These are phyloP conservation scores for Botia kubotai DNA, from an alignment of 2,797 vertebrate species.

Conservation along the genomic window DNA sequence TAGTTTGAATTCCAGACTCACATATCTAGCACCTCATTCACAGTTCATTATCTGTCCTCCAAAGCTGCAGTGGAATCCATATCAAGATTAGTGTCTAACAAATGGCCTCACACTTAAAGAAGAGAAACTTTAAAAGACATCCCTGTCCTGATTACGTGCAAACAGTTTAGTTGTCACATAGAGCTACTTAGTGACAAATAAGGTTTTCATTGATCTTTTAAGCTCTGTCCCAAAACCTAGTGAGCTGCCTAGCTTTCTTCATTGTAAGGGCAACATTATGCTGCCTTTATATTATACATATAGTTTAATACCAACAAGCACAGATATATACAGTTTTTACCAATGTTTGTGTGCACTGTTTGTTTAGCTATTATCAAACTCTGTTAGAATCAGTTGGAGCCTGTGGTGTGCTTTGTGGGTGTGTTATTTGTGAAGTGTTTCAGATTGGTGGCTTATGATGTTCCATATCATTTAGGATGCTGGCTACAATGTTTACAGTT, in stretches of 20 bases:
- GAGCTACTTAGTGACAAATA: conserved; percentile 40
- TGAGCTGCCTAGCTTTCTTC: neutral
- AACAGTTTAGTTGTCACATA: conserved; percentile 42
- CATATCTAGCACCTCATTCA: conserved; percentile 75
- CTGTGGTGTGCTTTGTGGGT: too few species aligned
- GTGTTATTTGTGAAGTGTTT: neutral
- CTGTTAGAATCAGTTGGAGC: too few species aligned
- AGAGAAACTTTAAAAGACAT: conserved; percentile 34
- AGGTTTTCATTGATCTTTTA: conserved; percentile 20
- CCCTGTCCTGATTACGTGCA: conserved; percentile 46
- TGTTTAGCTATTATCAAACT: neutral
- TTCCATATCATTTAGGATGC: neutral
- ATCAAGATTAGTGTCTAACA: conserved; percentile 63
- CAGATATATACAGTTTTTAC: neutral
- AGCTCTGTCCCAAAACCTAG: conserved; percentile 1
- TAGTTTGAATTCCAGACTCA: conserved; percentile 74
- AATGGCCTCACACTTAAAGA: conserved; percentile 60
- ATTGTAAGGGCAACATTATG: too few species aligned
- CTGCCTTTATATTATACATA: too few species aligned
- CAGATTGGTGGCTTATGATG: neutral
- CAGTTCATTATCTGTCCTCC: conserved; percentile 59
- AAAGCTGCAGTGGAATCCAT: conserved; percentile 59
- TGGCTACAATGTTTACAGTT: neutral
- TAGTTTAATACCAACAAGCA: neutral
- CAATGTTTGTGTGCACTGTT: neutral